Evolutionary conservation across 2,888 invertebrate genomes (phyloP), one percentile per base, ranked within the genome.

Genomic region (Heliconius sara): DNA sequence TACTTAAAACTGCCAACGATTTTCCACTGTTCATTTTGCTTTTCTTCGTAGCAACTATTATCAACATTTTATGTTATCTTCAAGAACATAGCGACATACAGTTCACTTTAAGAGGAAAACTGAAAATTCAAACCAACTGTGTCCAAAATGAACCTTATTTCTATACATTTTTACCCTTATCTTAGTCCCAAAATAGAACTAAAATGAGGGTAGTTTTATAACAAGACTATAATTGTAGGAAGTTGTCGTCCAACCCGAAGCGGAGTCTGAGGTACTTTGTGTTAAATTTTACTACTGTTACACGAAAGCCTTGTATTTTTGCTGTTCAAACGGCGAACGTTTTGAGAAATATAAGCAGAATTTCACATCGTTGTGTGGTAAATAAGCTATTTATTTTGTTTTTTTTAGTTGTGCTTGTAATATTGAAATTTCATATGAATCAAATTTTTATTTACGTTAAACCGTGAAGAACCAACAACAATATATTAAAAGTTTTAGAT

Each of bases 191-290:
- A 34, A 73, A 68, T n/a, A 67, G 52, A 27, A 71, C 52, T 30
- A 12, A 80, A 70, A 25, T 68, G 77, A 7, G 79, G 22, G 81
- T 70, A 34, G 66, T 57, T 66, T 75, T 68, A 22, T 16, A 66
- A 77, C 66, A 75, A 57, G 22, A 30, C 52, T 79, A 7, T 75
- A 34, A 71, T 79, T 81, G 34, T 82, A 85, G 85, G 83, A 84
- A 72, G 77, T 81, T 34, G 83, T 83, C 12, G 76, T 70, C 25
- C 80, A 67, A 77, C 84, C 80, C 1, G 86, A 85, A 68, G 82
- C 82, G 0, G 85, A 84, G 43, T 67, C 76, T 27, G 86, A 86
- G 85, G 87, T 87, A 84, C 65, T 27, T 75, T 30, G 76, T n/a
- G n/a, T 39, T 68, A 67, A 73, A 74, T 76, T 52, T 57, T 63